Base-by-base conservation (phyloP, 1,140 invertebrate species). In the Hylaeus volcanicus region DNA sequence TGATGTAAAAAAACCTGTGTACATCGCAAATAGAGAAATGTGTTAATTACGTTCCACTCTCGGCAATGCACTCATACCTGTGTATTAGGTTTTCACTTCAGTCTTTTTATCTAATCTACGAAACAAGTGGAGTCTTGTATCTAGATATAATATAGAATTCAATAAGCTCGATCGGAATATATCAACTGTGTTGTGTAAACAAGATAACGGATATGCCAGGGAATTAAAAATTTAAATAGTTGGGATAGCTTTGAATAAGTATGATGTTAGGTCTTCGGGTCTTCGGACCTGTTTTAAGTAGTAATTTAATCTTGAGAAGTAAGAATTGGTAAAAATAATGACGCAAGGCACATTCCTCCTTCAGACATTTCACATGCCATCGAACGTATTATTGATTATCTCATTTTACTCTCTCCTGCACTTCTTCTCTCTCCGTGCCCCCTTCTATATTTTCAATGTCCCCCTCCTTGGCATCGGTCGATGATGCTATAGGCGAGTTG, bases 361-460 rank as follows among this genome's bases (percentile, higher is more conserved):
- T 11, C 11, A 37, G n/a, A 43, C 15, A 12, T 70, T 56, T 79
- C 6, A 63, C 64, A 72, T 72, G 9, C 51, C 61, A 56, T 9
- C 15, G 37, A 11, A 12, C 39, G 60, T 39, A 58, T 48, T 55
- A 82, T 63, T 39, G 65, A 86, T 86, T 73, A n/a, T 84, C 68
- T 58, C 45, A 53, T 79, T 63, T 84, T 43, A 39, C 45, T 87
- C 56, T 64, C 68, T 58, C 58, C 55, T 45, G 8, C 37, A 2
- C 1, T 8, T 45, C 56, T 12, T 74, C 56, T 48, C 37, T 64
- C 60, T 1, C 41, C 3, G 58, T 2, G 37, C 9, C 77, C 58
- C 69, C 61, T 51, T 26, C 61, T 58, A 55, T 41, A 45, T 86
- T 87, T 83, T 83, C 74, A 11, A 74, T 56, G 55, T 15, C 64